Evolutionary conservation across 2,888 invertebrate species (phyloP).

Genomic region (Saturnia pavonia): DNA sequence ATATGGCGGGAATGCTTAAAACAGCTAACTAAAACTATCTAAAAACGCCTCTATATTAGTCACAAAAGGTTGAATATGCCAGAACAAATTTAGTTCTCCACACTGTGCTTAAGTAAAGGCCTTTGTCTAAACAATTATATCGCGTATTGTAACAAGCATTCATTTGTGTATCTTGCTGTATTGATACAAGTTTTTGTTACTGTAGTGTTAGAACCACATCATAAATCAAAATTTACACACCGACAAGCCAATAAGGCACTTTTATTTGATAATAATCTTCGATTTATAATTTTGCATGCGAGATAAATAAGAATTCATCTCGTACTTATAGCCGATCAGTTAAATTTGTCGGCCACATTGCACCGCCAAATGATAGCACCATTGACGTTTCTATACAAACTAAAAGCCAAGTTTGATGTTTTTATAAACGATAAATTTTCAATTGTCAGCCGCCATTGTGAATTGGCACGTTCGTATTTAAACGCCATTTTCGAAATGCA

Average conservation of each 20-base stretch:
- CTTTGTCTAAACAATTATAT: slow-evolving; percentile 80
- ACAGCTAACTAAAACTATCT: neutral
- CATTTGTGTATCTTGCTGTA: slow-evolving; percentile 78
- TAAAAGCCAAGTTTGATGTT: slow-evolving; percentile 60
- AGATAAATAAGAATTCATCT: neutral
- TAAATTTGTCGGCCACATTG: slow-evolving; percentile 10
- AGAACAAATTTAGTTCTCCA: slow-evolving; percentile 30
- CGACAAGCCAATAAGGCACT: neutral
- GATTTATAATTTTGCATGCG: neutral
- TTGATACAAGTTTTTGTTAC: slow-evolving; percentile 73
- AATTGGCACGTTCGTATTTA: slow-evolving; percentile 52
- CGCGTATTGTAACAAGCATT: slow-evolving; percentile 73
- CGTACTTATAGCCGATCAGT: neutral
- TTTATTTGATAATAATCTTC: neutral
- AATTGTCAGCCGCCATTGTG: slow-evolving; percentile 60
- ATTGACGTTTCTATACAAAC: slow-evolving; percentile 70
- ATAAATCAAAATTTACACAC: slow-evolving; percentile 62
- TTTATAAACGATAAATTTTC: slow-evolving; percentile 71
- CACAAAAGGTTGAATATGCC: neutral
- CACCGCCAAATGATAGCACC: slow-evolving; percentile 58
- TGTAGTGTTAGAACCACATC: slow-evolving; percentile 75
- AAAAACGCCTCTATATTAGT: neutral
- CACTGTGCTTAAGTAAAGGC: slow-evolving; percentile 28
- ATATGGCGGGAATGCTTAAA: slow-evolving; percentile 37
- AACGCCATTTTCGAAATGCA: slow-evolving; percentile 26